Percentiles rank a stretch among this genome's conserved stretches.
phyloP scores from a whole-genome alignment of 2,888 invertebrate species.

The Cerceris ruficornis region DNA sequence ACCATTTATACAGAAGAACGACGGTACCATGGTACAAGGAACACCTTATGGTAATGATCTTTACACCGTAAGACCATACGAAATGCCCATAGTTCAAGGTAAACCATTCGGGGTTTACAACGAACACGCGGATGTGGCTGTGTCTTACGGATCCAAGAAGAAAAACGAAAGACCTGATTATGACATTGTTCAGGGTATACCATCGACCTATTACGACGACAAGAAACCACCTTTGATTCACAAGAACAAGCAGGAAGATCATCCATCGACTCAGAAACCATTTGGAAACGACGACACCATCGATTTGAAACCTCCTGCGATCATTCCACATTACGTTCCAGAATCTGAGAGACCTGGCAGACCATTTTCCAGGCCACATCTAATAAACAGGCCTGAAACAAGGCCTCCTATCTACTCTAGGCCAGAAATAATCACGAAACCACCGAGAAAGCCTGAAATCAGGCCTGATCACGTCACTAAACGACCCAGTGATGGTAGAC shows the following conservation, averaged over 20 bases:
- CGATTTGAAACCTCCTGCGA: conserved; percentile 73
- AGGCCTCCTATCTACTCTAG: conserved; percentile 54
- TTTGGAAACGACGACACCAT: conserved; percentile 67
- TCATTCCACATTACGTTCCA: conserved; percentile 59
- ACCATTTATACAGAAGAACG: conserved; percentile 49
- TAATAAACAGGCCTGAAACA: conserved; percentile 48
- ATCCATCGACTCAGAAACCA: conserved; percentile 29
- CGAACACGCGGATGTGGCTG: conserved; percentile 47
- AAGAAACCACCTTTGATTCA: conserved; percentile 37
- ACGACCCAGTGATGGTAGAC: conserved; percentile 19
- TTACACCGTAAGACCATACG: conserved; percentile 60
- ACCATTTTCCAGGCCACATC: conserved; percentile 66
- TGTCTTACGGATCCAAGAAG: conserved; percentile 58
- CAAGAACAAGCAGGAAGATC: conserved; percentile 37
- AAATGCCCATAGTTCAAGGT: conserved; percentile 65
- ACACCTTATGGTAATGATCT: conserved; percentile 49
- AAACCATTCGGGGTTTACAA: conserved; percentile 66
- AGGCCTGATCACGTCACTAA: conserved; percentile 32
- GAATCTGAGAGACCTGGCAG: conserved; percentile 69
- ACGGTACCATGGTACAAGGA: conserved; percentile 26
- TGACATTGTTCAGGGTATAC: conserved; percentile 68
- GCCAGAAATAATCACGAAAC: conserved; percentile 62
- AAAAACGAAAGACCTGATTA: conserved; percentile 57
- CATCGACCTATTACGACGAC: conserved; percentile 57
- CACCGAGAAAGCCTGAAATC: conserved; percentile 44